These are phyloP conservation scores for Hirtodrosophila alboralis DNA, from an alignment of 2,888 invertebrate species.

Conservation along the genomic window DNA sequence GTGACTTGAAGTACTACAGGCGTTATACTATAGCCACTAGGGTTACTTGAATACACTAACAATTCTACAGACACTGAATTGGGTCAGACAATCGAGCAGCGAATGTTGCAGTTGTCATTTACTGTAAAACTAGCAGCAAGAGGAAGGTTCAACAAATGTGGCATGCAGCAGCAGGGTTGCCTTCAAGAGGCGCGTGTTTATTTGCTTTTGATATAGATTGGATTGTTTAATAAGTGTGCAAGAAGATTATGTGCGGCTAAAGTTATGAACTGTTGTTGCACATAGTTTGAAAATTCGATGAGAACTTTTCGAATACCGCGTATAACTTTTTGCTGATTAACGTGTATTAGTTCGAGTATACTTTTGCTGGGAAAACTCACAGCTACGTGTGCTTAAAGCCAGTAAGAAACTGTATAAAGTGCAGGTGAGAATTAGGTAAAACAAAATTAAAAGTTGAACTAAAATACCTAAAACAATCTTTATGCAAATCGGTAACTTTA, in stretches of 20 bases:
- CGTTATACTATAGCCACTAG: conserved; percentile 46
- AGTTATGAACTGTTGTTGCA: conserved; percentile 49
- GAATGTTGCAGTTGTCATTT: conserved; percentile 59
- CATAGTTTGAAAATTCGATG: conserved; percentile 17
- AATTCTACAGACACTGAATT: conserved; percentile 58
- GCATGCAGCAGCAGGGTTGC: conserved; percentile 30
- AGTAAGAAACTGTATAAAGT: too few relatives aligned
- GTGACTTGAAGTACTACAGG: conserved; percentile 14
- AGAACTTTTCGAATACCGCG: conserved; percentile 27
- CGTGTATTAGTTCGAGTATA: conserved; percentile 6
- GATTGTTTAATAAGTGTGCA: conserved; percentile 63
- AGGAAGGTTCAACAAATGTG: neutral
- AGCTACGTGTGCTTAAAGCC: neutral
- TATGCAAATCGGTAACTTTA: neutral
- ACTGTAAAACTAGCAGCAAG: too few relatives aligned
- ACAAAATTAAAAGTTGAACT: too few relatives aligned
- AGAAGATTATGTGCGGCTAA: conserved; percentile 54
- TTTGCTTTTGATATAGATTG: conserved; percentile 75
- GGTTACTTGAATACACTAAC: conserved; percentile 67
- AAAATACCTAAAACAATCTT: too few relatives aligned
- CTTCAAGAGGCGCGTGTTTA: conserved; percentile 70
- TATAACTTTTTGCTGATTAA: conserved; percentile 4
- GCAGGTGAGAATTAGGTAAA: too few relatives aligned
- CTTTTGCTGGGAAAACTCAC: neutral
- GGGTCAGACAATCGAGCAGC: conserved; percentile 66